Evolutionary conservation across 2,113 vertebrate genomes (phyloP).

Genomic region (Ophiodon elongatus): DNA sequence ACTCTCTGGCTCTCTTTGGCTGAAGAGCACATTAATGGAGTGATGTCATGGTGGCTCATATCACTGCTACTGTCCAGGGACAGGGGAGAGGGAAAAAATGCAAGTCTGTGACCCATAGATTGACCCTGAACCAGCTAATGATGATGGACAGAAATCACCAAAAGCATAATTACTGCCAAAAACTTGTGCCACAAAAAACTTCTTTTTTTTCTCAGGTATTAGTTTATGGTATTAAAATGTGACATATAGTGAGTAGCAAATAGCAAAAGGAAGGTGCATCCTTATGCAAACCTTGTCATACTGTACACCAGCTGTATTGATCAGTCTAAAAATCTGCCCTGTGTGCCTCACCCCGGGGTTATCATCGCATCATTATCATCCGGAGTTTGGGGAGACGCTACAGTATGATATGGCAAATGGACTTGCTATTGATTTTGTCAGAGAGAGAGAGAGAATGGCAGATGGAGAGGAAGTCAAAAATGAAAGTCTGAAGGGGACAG

Average conservation of each 20-base stretch:
- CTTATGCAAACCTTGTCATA: slow-evolving; percentile 60
- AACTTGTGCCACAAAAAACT: background rate
- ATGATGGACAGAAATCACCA: slow-evolving; percentile 12
- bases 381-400: slow-evolving; percentile 78
- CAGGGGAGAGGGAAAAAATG: slow-evolving; percentile 39
- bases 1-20: slow-evolving; percentile 70
- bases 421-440: slow-evolving; percentile 83
- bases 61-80: slow-evolving; percentile 76
- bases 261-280: slow-evolving; percentile 23
- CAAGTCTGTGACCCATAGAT: slow-evolving; percentile 60
- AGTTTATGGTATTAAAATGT: background rate
- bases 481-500: slow-evolving; percentile 75
- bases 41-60: slow-evolving; percentile 85
- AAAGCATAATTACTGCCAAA: background rate
- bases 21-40: slow-evolving; percentile 80
- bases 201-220: background rate
- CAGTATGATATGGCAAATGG: slow-evolving; percentile 86
- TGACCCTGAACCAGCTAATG: slow-evolving; percentile 51
- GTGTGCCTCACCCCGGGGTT: slow-evolving; percentile 78
- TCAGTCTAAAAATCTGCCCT: slow-evolving; percentile 79
- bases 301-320: slow-evolving; percentile 80
- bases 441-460: slow-evolving; percentile 68
- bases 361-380: slow-evolving; percentile 86
- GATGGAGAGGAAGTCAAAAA: slow-evolving; percentile 75
- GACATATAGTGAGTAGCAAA: slow-evolving; percentile 2